Conservation (phyloP, 1,140 invertebrate genomes). For the Pachypsylla venusta region DNA sequence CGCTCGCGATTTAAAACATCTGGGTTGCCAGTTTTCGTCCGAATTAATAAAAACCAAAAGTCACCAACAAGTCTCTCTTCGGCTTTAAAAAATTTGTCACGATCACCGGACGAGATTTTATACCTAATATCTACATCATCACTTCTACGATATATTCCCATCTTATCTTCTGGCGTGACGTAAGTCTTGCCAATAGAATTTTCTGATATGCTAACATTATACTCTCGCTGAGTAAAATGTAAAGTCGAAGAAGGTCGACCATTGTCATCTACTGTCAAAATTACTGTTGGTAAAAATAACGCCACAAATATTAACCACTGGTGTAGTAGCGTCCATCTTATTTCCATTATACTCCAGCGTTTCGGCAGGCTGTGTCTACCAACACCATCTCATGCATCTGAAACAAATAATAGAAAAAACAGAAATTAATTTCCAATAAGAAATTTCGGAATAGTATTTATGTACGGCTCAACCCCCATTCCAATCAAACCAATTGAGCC, state of each 20-base stretch:
- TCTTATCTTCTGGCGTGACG: slow-evolving; percentile 43
- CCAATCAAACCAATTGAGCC: no score
- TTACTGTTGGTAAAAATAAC: neutral
- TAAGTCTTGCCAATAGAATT: slow-evolving; percentile 73
- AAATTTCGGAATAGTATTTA: no score
- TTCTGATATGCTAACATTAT: slow-evolving; percentile 85
- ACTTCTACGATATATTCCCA: slow-evolving; percentile 46
- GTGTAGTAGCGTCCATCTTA: slow-evolving; percentile 3
- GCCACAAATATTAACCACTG: neutral
- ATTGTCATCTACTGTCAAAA: neutral
- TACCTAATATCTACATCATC: slow-evolving; percentile 51
- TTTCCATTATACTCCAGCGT: slow-evolving; percentile 4
- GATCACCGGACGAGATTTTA: slow-evolving; percentile 69
- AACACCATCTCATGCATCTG: slow-evolving; percentile 5
- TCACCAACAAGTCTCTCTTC: slow-evolving; percentile 75
- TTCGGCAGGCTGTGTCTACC: neutral
- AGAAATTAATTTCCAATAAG: slow-evolving; percentile 14
- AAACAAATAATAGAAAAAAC: neutral
- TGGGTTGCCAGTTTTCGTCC: slow-evolving; percentile 68
- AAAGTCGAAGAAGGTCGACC: slow-evolving; percentile 27
- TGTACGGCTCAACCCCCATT: no score
- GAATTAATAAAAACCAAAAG: slow-evolving; percentile 79
- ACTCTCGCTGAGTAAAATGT: slow-evolving; percentile 53
- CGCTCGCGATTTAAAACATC: slow-evolving; percentile 82
- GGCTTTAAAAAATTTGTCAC: slow-evolving; percentile 81